Evolutionary conservation across 2,113 vertebrate genomes (phyloP).

Genomic region (Sylvilagus bachmani): DNA sequence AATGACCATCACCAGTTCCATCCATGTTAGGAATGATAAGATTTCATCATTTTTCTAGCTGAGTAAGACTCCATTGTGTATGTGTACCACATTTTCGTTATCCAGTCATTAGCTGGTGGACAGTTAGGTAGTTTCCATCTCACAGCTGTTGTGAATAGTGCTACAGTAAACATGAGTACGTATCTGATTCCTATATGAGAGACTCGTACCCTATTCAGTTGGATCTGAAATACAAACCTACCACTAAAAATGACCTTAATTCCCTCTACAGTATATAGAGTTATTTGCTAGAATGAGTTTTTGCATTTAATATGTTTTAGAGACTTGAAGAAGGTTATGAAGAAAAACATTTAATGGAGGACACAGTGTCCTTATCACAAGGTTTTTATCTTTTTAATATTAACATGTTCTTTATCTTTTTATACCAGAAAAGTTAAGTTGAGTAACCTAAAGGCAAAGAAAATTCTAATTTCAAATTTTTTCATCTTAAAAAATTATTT

Average conservation of each 20-base stretch:
- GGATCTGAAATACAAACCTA: conserved; percentile 31
- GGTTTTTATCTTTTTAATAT: conserved; percentile 42
- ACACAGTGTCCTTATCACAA: neutral
- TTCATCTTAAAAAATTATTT: too few species aligned
- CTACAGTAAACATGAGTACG: too few species aligned
- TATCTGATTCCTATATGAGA: conserved; percentile 22
- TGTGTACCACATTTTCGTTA: too few species aligned
- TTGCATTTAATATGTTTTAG: conserved; percentile 36
- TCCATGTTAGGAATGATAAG: too few species aligned
- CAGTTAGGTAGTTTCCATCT: too few species aligned
- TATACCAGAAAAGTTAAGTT: neutral
- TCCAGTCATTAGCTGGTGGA: too few species aligned
- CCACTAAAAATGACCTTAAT: conserved; percentile 26
- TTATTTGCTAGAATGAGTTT: conserved; percentile 29
- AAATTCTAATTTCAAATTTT: conserved; percentile 32
- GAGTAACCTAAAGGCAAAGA: conserved; percentile 54
- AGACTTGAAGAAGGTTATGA: conserved; percentile 50
- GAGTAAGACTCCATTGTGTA: too few species aligned
- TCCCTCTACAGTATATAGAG: conserved; percentile 34
- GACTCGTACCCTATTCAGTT: neutral
- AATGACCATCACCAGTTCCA: too few species aligned
- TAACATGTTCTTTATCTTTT: conserved; percentile 22
- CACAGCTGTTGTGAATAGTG: too few species aligned
- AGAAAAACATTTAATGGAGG: conserved; percentile 11
- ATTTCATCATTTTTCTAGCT: too few species aligned